Conservation (phyloP, 1,140 invertebrate species). For the Condylostylus longicornis region DNA sequence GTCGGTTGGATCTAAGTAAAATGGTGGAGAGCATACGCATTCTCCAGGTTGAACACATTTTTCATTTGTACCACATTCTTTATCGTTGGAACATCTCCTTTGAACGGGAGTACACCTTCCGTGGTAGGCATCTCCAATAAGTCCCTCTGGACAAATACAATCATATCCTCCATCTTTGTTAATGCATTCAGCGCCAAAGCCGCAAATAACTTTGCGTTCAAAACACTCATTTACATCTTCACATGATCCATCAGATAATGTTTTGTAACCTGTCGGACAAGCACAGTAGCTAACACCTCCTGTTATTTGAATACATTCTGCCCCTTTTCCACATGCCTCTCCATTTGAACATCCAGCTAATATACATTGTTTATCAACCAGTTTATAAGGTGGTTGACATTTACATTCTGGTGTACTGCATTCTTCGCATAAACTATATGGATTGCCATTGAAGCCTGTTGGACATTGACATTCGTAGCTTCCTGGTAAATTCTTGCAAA, state of each 20-base stretch:
- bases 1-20: conserved; percentile 63
- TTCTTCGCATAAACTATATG: conserved; percentile 69
- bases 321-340: conserved; percentile 61
- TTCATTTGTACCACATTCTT: conserved; percentile 71
- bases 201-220: conserved; percentile 55
- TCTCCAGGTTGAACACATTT: conserved; percentile 80
- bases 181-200: conserved; percentile 70
- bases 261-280: conserved; percentile 65
- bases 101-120: conserved; percentile 64
- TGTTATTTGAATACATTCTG: conserved; percentile 74
- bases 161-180: conserved; percentile 63
- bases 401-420: conserved; percentile 70
- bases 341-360: conserved; percentile 63
- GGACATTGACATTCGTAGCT: conserved; percentile 87
- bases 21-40: conserved; percentile 77
- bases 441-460: conserved; percentile 72
- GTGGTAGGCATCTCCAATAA: conserved; percentile 46
- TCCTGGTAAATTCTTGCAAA: conserved; percentile 86
- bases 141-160: conserved; percentile 67
- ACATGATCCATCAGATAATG: conserved; percentile 57
- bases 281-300: conserved; percentile 82
- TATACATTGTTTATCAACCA: conserved; percentile 68
- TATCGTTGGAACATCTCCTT: conserved; percentile 61
- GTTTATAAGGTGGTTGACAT: conserved; percentile 72
- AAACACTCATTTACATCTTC: conserved; percentile 71